Conservation (phyloP, 2,113 vertebrate species). For the Notiomystis cincta region DNA sequence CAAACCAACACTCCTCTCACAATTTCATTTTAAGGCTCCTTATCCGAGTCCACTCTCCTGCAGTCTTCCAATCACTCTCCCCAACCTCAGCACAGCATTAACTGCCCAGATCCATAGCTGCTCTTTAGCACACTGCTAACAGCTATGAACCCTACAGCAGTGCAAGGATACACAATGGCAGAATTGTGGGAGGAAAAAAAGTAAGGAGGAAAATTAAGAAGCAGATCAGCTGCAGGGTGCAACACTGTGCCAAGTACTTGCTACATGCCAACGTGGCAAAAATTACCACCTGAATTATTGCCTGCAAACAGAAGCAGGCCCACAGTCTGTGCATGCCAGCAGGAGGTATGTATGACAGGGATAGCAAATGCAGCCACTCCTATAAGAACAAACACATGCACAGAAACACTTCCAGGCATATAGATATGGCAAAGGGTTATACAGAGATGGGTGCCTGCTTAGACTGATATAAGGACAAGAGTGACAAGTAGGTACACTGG, state of each 20-base stretch:
- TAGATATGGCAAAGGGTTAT: accelerated
- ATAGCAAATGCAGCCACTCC: not conserved
- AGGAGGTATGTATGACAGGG: accelerated
- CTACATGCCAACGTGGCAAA: not conserved
- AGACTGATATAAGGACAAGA: not conserved
- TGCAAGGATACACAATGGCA: not conserved
- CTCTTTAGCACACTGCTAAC: not conserved
- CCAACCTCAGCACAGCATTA: not conserved
- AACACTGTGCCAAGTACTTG: not conserved
- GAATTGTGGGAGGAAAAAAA: not conserved
- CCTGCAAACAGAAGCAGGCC: not conserved
- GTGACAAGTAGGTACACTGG: not conserved
- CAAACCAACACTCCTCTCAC: not conserved
- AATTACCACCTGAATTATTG: not conserved
- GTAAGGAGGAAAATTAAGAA: not conserved
- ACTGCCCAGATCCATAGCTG: not conserved
- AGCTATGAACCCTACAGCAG: not conserved
- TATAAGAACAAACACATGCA: accelerated
- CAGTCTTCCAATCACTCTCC: not conserved
- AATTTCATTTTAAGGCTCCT: not conserved
- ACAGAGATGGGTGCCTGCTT: accelerated
- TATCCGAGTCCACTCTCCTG: not conserved
- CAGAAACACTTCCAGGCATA: not conserved
- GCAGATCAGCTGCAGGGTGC: not conserved
- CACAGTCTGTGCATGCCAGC: not conserved